Evolutionary conservation across 2,797 vertebrate genomes (phyloP), one percentile per base, ranked within the genome.

Genomic region (Hemitrygon akajei): DNA sequence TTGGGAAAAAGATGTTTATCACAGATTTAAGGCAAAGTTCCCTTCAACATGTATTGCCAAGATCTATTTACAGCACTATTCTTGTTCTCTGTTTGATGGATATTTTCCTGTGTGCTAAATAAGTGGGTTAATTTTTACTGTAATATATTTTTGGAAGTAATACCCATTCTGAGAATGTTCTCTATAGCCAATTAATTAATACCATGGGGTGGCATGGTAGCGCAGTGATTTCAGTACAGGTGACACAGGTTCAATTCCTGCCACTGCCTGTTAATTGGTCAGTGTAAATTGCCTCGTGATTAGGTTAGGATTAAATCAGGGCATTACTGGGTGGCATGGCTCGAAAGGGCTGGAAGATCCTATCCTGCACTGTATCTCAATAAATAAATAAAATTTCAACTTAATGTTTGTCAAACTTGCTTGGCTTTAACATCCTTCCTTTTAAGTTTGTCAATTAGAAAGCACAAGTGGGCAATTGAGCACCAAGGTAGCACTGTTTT

Each of bases 71-170:
- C 12, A 27, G 66, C 34, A 71, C 89, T 40, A 69, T 71, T 71
- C n/a, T 40, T 69, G 34, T 37, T 80, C 89, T 91, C 34, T 69
- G 25, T 40, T 91, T 40, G 89, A 91, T 71, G 11, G n/a, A 91
- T 69, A 71, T 91, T 27, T 91, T 91, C 66, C 87, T 91, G 87
- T 91, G 89, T 27, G 20, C 34, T 73, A 34, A 73, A 40, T 91
- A 20, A 37, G 87, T 91, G n/a, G 22, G 66, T 27, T 73, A 91
- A 40, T 63, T 71, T 47, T 40, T 66, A 4, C 22, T 22, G 66
- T 91, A 73, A 91, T 91, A 71, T 40, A 40, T 66, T 40, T 16
- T 22, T 34, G 22, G 56, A 63, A 86, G 82, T 86, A 63, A 18
- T 2, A 14, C 60, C 82, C 58, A n/a, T 1, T 60, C 47, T 60